A percentile compares a stretch with the other conserved stretches of the same genome.
phyloP scores from a whole-genome alignment of 2,113 vertebrate species.

The Ovis canadensis region DNA sequence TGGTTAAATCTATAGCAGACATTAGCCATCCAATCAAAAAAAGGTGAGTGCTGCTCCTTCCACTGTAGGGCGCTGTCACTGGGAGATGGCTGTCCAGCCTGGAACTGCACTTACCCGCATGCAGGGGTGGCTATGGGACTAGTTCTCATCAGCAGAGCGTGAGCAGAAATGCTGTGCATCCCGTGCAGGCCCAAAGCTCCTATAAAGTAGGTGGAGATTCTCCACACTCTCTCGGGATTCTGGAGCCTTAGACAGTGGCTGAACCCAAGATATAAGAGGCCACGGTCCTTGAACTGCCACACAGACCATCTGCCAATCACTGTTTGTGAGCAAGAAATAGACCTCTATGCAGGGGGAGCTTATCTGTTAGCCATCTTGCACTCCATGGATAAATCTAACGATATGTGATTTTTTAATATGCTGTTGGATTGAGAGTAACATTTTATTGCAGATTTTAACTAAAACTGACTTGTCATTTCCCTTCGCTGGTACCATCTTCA shows the following conservation, averaged over 20 bases:
- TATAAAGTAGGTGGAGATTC: neutral
- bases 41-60: neutral
- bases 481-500: neutral
- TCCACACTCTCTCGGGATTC: neutral
- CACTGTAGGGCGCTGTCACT: neutral
- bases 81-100: neutral
- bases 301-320: neutral
- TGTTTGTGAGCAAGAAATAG: neutral
- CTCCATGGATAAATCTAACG: neutral
- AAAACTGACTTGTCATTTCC: neutral
- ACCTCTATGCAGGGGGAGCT: neutral
- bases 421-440: neutral
- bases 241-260: neutral
- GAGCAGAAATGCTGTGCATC: neutral
- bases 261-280: neutral
- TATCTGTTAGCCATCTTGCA: neutral
- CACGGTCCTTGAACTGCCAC: neutral
- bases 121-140: too few relatives aligned
- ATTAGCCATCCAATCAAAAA: neutral
- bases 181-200: neutral
- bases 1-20: neutral
- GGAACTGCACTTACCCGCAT: neutral
- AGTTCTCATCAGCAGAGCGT: neutral
- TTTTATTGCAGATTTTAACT: neutral
- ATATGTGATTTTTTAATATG: neutral